Conservation (phyloP, 2,797 vertebrate genomes). For the Xiphorhynchus erythropygius region DNA sequence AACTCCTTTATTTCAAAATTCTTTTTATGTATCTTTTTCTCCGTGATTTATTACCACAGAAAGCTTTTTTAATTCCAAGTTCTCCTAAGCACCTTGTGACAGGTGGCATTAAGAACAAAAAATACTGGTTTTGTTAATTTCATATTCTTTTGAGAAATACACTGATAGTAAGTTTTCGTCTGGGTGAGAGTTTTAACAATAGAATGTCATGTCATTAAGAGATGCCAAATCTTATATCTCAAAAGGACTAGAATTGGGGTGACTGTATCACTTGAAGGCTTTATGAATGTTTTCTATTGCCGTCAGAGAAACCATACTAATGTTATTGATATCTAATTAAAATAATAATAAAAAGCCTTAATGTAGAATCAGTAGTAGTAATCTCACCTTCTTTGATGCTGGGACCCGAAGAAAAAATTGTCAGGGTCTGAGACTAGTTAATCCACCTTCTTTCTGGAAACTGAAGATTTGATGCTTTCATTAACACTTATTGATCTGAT, state of each 20-base stretch:
- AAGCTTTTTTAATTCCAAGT: not conserved
- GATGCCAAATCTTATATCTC: not conserved
- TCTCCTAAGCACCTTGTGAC: not conserved
- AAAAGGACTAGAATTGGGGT: not conserved
- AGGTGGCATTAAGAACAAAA: not conserved
- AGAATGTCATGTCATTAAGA: not conserved
- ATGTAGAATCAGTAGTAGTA: not conserved
- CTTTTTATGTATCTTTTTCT: not conserved
- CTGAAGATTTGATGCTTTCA: not conserved
- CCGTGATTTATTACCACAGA: not conserved
- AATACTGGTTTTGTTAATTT: not conserved
- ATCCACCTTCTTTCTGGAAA: not conserved
- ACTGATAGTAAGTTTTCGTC: not conserved
- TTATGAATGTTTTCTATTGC: not conserved
- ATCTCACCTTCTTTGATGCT: not conserved
- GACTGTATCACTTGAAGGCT: not conserved
- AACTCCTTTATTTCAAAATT: not conserved
- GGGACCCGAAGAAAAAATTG: not conserved
- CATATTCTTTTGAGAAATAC: not conserved
- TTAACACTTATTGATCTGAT: not conserved
- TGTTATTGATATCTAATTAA: not conserved
- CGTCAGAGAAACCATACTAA: not conserved
- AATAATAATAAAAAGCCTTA: not conserved
- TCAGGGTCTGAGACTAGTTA: not conserved
- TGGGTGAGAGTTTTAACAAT: not conserved